Evolutionary conservation across 2,797 vertebrate genomes (phyloP), one percentile per base, ranked within the genome.

Genomic region (Peromyscus aztecus): DNA sequence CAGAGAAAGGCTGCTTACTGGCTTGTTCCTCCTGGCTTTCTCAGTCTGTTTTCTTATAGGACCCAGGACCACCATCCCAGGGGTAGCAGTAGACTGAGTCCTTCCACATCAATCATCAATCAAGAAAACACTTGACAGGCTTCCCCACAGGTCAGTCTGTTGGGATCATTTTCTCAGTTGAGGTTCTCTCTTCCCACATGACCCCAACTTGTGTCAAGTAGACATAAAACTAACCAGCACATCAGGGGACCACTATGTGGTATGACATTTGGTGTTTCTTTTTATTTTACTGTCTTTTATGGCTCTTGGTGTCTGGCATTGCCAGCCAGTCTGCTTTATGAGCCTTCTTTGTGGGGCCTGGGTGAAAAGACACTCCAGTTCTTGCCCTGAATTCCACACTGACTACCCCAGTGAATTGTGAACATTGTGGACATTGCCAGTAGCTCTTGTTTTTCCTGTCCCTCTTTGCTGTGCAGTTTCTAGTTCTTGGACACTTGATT

Each of bases 311-410:
- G 4, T 88, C 43, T 82, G 37, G 52, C 19, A 7, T 69, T 65
- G 23, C 6, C 46, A 61, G 0, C 13, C 17, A 6, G 5, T 6
- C 21, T 59, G 24, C 75, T 92, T 49, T 2, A 2, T 0, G 40
- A 57, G 12, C 13, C 67, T 40, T 29, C 49, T 92, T n/a, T 78
- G 23, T 76, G 29, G 27, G 46, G 29, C 6, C 6, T 29, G 67
- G 0, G 5, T 37, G 29, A 75, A 24, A 2, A 4, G 4, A 0
- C 31, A 5, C 17, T 23, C 11, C 17, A 52, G 63, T 75, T 90
- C 12, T 19, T 57, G 37, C 31, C 43, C 71, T 34, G 49, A 34
- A 11, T 67, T 77, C 34, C 67, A 1, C 23, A 27, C n/a, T 40
- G 40, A 24, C 16, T 37, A 11, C 14, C 37, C 34, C 89, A n/a